These are phyloP conservation scores for Lochmaea crataegi DNA, from an alignment of 2,888 invertebrate genomes.

Conservation along the genomic window DNA sequence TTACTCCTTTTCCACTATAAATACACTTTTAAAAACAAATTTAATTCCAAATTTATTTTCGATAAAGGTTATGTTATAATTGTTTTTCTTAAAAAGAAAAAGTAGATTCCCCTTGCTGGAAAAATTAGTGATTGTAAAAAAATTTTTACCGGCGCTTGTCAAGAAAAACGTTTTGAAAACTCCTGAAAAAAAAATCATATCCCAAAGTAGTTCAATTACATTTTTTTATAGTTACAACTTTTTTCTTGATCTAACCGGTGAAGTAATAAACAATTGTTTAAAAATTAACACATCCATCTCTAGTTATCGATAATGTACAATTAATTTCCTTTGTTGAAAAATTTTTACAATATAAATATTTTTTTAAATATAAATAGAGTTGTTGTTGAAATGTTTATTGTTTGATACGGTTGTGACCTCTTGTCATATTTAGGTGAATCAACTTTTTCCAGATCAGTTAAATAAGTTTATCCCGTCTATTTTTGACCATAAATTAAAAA, in stretches of 20 bases:
- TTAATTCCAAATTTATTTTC: conserved; percentile 37
- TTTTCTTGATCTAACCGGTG: conserved; percentile 31
- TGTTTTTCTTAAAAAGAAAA: conserved; percentile 17
- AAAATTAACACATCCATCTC: too few species aligned
- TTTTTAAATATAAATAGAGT: neutral
- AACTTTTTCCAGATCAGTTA: conserved; percentile 27
- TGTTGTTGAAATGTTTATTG: conserved; percentile 24
- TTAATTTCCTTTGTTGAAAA: neutral
- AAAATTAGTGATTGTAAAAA: conserved; percentile 30
- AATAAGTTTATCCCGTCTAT: neutral
- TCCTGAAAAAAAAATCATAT: neutral
- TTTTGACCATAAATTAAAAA: neutral
- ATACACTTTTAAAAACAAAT: neutral
- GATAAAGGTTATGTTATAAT: conserved; percentile 7
- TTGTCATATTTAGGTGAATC: conserved; percentile 24
- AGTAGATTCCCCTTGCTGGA: conserved; percentile 35
- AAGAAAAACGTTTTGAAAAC: conserved; percentile 26
- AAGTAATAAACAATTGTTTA: conserved; percentile 21
- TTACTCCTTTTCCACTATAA: neutral
- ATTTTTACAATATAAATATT: neutral
- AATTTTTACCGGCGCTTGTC: conserved; percentile 28
- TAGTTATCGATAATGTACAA: too few species aligned
- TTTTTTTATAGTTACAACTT: conserved; percentile 5
- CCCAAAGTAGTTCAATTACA: too few species aligned
- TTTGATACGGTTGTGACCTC: conserved; percentile 30